phyloP scores from a whole-genome alignment of 2,797 vertebrate species.

The Semaprochilodus insignis region DNA sequence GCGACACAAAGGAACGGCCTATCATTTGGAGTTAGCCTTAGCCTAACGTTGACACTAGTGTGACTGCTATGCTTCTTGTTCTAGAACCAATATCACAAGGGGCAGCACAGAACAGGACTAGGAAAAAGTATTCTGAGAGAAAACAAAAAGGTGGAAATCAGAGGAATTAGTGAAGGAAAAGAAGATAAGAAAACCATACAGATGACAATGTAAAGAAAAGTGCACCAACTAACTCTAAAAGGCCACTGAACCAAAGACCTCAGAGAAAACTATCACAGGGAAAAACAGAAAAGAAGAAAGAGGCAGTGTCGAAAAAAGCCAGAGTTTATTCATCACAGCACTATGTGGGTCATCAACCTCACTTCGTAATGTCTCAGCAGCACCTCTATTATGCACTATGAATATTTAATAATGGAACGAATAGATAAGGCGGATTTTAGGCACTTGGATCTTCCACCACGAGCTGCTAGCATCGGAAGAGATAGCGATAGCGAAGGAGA shows the following conservation, averaged over 20 bases:
- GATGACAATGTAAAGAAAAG: background rate
- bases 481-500: background rate
- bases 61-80: background rate
- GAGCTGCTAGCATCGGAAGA: background rate
- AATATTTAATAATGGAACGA: background rate
- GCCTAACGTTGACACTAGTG: no score
- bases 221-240: background rate
- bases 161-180: background rate
- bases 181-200: constrained; percentile 6
- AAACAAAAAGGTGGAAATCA: background rate
- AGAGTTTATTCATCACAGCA: constrained; percentile 33
- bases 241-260: constrained; percentile 23
- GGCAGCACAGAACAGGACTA: no score
- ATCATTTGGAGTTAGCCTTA: no score
- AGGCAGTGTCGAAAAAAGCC: background rate
- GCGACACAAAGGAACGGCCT: no score
- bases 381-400: background rate
- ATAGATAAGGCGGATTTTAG: background rate
- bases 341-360: constrained; percentile 29
- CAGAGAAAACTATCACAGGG: constrained; percentile 7
- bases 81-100: background rate
- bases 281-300: constrained; percentile 45
- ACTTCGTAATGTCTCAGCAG: background rate
- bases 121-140: background rate
- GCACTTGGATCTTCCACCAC: constrained; percentile 7